A percentile compares a stretch with the other conserved stretches of the same genome.
Conservation (phyloP, 30 jellyfish, hydroid and myxozoan species). For the Hydractinia echinata region DNA sequence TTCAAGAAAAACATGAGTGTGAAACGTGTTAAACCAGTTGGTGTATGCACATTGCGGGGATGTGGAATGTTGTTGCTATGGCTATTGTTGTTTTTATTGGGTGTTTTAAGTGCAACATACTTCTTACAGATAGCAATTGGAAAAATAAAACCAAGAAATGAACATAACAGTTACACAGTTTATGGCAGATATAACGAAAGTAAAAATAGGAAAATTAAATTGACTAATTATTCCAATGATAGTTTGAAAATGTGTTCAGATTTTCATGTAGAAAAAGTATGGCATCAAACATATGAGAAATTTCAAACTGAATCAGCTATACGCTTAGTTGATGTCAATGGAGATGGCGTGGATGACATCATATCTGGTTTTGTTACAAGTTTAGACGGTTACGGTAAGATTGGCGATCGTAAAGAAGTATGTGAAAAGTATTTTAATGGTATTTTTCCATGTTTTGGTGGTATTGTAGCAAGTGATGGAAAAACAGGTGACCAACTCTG, state of each 20-base stretch:
- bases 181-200: constrained; percentile 16
- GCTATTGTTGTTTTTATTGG: constrained; percentile 11
- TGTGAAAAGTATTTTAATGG: constrained; percentile 50
- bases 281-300: constrained; percentile 67
- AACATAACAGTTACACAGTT: not conserved
- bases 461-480: constrained; percentile 74
- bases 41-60: constrained; percentile 21
- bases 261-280: constrained; percentile 37
- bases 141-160: constrained; percentile 14
- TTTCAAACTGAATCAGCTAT: constrained; percentile 71
- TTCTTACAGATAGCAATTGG: constrained; percentile 21
- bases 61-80: constrained; percentile 5
- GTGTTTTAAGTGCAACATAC: constrained; percentile 15
- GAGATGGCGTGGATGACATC: constrained; percentile 69
- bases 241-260: constrained; percentile 44
- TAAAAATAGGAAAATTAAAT: no score
- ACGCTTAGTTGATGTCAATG: constrained; percentile 58
- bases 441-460: constrained; percentile 69
- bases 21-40: constrained; percentile 12
- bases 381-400: constrained; percentile 49
- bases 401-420: constrained; percentile 20
- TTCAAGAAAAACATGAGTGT: constrained; percentile 14
- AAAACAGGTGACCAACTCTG: constrained; percentile 68
- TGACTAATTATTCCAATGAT: not conserved
- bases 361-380: constrained; percentile 76